Evolutionary conservation across 2,888 invertebrate genomes (phyloP).

Genomic region (Drosophila seclusa): DNA sequence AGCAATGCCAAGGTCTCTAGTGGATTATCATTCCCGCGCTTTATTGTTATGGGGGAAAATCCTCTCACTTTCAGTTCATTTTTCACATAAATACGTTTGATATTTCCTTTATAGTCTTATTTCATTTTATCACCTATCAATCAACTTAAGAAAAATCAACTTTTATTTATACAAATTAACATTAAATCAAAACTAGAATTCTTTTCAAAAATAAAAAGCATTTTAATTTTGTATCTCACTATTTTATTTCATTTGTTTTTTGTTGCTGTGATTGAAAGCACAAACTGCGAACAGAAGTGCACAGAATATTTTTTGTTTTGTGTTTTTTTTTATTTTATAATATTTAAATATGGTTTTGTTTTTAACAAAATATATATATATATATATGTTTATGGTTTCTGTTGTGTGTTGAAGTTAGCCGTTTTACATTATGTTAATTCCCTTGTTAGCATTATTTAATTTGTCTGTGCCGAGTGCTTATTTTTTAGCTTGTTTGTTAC

Average conservation of each 20-base stretch:
- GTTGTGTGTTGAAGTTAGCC: constrained; percentile 22
- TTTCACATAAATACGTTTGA: neutral
- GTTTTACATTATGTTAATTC: constrained; percentile 30
- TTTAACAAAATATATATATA: constrained; percentile 54
- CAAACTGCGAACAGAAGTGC: constrained; percentile 69
- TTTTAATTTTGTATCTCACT: constrained; percentile 34
- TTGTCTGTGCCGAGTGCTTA: constrained; percentile 34
- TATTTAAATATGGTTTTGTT: constrained; percentile 39
- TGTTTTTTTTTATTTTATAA: constrained; percentile 12
- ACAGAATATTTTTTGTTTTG: constrained; percentile 43
- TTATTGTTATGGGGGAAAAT: neutral
- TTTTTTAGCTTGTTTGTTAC: constrained; percentile 32
- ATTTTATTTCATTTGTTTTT: constrained; percentile 56
- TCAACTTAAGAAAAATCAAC: neutral
- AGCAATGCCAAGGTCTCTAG: constrained; percentile 40
- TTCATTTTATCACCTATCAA: neutral
- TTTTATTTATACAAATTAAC: neutral
- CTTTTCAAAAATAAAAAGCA: neutral
- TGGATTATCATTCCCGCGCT: neutral
- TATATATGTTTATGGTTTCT: constrained; percentile 9
- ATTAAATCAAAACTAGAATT: neutral
- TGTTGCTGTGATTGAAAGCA: constrained; percentile 56
- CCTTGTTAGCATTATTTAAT: constrained; percentile 48
- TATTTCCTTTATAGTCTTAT: neutral
- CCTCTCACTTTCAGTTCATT: neutral